Evolutionary conservation across 2,797 vertebrate genomes (phyloP), one percentile per base, ranked within the genome.

Genomic region (Ptychobarbus kaznakovi): DNA sequence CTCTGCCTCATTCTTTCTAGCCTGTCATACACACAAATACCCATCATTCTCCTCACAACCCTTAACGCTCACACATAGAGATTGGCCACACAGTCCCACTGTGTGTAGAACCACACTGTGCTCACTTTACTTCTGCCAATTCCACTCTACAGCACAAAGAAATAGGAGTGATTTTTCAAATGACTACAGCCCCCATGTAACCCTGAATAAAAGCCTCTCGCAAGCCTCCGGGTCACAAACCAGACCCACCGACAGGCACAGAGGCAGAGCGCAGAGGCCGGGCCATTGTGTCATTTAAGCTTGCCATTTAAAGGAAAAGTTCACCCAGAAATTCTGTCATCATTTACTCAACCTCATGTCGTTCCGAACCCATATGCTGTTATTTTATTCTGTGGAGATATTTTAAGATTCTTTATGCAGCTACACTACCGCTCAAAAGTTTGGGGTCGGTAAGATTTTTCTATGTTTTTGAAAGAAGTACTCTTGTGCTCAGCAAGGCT

Each of bases 41-140:
- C 42, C 56, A 84, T 80, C 38, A 82, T 58, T 80, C 22, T 58
- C 49, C 65, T 87, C 83, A 51, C 75, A 76, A 74, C 15, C 69
- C 85, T 73, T 70, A 49, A 49, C 82, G 12, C 82, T 63, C 83
- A 87, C 84, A 78, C 82, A 85, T 58, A 87, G 75, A 78, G 42
- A 76, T 56, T 44, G 46, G 73, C 83, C 86, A 83, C 83, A 82
- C 69, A 63, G 74, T 61, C 42, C 58, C 69, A 78, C 53, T 46
- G 63, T 49, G 76, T 80, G 68, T 44, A 87, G 70, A 87, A 83
- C 74, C 53, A 6, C 61, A 58, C 76, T 28, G 78, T 28, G 38
- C 80, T 70, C 80, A 56, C 66, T 80, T 73, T 76, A 86, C 81
- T 84, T 80, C 66, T 77, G 80, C 83, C 81, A 87, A 89, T 82